Evolutionary conservation across 2,888 invertebrate genomes (phyloP).

Genomic region (Sthenelais limicola): DNA sequence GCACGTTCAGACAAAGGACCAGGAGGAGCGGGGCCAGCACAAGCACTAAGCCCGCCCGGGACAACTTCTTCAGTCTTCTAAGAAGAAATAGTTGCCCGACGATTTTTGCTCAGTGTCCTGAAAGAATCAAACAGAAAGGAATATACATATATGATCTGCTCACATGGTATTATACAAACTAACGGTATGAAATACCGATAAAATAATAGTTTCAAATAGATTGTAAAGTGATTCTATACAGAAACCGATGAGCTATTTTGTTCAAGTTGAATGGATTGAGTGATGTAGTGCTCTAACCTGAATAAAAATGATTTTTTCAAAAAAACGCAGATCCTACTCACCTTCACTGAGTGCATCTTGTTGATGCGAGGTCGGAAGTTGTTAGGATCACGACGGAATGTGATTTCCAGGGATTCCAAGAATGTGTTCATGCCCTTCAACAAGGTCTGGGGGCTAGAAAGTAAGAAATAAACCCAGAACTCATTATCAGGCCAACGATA

Average conservation of each 20-base stretch:
- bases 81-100: conserved; percentile 98
- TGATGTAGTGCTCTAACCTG: too few species aligned
- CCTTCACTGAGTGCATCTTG: conserved; percentile 95
- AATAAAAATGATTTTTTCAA: too few species aligned
- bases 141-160: neutral
- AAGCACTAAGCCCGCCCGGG: conserved; percentile 13
- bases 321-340: too few species aligned
- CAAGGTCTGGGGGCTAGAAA: conserved; percentile 82
- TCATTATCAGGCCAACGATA: too few species aligned
- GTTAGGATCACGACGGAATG: conserved; percentile 98
- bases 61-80: conserved; percentile 84
- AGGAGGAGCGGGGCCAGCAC: conserved; percentile 36
- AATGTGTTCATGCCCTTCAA: conserved; percentile 99
- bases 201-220: neutral
- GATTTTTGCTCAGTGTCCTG: conserved; percentile 97
- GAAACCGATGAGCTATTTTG: neutral
- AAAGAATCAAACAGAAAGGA: conserved; percentile 49
- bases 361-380: conserved; percentile 99
- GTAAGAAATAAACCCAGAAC: too few species aligned
- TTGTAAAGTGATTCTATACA: neutral
- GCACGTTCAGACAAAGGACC: conserved; percentile 17
- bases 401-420: conserved; percentile 94
- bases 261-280: too few species aligned
- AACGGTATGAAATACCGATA: neutral
- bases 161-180: too few species aligned